phyloP scores from a whole-genome alignment of 1,140 invertebrate species.

The Pteromalus puparum region DNA sequence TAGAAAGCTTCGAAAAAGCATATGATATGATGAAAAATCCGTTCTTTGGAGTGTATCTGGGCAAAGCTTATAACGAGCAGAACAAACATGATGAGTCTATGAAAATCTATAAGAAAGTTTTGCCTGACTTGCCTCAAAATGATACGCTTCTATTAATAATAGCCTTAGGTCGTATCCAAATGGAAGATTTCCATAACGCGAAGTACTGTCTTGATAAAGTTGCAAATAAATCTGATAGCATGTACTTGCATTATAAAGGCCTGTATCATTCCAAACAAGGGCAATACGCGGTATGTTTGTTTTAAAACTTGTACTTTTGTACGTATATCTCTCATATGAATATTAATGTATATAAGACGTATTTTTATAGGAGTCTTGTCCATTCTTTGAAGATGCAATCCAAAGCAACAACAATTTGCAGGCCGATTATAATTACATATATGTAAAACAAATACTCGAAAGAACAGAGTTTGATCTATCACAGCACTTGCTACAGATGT shows the following conservation, averaged over 20 bases:
- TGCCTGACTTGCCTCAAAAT: neutral
- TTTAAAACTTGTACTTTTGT: no score
- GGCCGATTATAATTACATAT: no score
- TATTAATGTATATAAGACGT: no score
- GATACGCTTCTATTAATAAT: neutral
- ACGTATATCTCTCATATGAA: no score
- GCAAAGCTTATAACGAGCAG: neutral
- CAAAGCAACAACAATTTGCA: no score
- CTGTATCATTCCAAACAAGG: no score
- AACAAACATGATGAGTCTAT: neutral
- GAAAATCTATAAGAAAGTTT: neutral
- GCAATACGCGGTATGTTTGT: no score
- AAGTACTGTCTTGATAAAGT: slow-evolving; percentile 3
- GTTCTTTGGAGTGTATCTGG: neutral
- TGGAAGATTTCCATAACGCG: neutral
- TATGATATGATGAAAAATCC: slow-evolving; percentile 16
- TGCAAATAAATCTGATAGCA: neutral
- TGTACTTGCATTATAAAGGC: neutral
- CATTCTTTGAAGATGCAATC: no score
- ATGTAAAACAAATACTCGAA: no score
- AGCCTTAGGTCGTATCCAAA: neutral
- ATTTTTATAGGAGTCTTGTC: no score
- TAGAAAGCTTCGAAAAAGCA: neutral
- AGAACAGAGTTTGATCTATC: no score
- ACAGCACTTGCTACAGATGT: no score